A percentile compares a stretch with the other conserved stretches of the same genome.
phyloP scores from a whole-genome alignment of 1,140 invertebrate species.

The Solenopsis fugax region DNA sequence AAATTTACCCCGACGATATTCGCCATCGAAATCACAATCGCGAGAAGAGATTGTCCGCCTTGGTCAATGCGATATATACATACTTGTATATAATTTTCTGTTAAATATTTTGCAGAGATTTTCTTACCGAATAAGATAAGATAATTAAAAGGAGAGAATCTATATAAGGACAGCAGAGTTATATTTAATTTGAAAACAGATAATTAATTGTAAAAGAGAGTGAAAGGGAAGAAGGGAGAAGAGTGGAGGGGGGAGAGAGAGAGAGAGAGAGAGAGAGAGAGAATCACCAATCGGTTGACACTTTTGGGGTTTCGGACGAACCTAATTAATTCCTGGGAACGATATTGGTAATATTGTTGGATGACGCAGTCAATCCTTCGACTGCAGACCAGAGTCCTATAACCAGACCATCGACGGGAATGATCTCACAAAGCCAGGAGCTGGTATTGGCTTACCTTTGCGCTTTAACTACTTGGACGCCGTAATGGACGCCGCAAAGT shows the following conservation, averaged over 20 bases:
- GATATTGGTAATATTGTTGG: constrained; percentile 64
- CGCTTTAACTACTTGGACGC: constrained; percentile 57
- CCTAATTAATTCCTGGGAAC: constrained; percentile 67
- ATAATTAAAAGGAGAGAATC: background rate
- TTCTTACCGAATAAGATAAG: background rate
- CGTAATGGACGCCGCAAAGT: constrained; percentile 63
- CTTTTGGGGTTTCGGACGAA: constrained; percentile 58
- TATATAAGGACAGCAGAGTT: background rate
- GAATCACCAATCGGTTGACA: constrained; percentile 11
- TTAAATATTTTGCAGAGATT: background rate
- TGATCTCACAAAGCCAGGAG: constrained; percentile 69
- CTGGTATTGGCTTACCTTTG: constrained; percentile 50
- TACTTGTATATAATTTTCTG: background rate
- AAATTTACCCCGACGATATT: constrained; percentile 27
- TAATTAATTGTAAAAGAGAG: background rate
- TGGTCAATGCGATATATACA: background rate
- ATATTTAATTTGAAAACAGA: constrained; percentile 3
- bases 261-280: background rate
- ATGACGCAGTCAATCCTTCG: constrained; percentile 49
- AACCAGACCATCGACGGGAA: constrained; percentile 56
- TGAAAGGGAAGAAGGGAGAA: background rate
- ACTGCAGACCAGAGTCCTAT: constrained; percentile 44
- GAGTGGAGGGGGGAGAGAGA: background rate
- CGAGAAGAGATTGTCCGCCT: background rate
- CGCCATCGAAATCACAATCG: constrained; percentile 29